Evolutionary conservation across 2,888 invertebrate genomes (phyloP).

Genomic region (Allacma fusca): DNA sequence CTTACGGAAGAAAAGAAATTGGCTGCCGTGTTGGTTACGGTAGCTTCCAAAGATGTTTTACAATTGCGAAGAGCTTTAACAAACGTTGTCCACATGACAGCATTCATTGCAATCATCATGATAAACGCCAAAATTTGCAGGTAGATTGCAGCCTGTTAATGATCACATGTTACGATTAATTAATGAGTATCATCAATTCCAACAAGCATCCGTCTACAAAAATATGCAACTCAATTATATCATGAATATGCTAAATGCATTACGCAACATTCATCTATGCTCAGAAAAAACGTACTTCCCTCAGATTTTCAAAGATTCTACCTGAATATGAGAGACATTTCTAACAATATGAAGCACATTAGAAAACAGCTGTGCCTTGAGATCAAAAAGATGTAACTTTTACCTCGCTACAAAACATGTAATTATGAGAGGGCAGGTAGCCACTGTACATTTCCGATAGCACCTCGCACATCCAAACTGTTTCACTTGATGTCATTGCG

Average conservation of each 20-base stretch:
- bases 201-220: too few relatives aligned
- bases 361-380: too few relatives aligned
- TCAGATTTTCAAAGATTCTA: too few relatives aligned
- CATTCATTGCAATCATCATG: conserved; percentile 65
- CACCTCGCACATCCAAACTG: conserved; percentile 62
- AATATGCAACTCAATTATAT: too few relatives aligned
- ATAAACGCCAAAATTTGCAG: conserved; percentile 59
- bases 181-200: neutral
- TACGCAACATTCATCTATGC: too few relatives aligned
- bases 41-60: conserved; percentile 66
- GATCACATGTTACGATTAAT: conserved; percentile 34
- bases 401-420: conserved; percentile 54
- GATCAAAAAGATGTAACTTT: too few relatives aligned
- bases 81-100: conserved; percentile 67
- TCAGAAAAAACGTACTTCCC: too few relatives aligned
- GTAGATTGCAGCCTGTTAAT: conserved; percentile 62
- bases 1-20: conserved; percentile 67
- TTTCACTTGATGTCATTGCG: conserved; percentile 63
- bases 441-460: conserved; percentile 38
- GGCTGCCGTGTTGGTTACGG: conserved; percentile 66
- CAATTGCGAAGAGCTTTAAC: conserved; percentile 66
- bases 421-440: conserved; percentile 28
- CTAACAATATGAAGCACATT: too few relatives aligned
- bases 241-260: too few relatives aligned
- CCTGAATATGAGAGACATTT: too few relatives aligned